Evolutionary conservation across 2,888 invertebrate species (phyloP).

Genomic region (Scaptomyza tumidula): DNA sequence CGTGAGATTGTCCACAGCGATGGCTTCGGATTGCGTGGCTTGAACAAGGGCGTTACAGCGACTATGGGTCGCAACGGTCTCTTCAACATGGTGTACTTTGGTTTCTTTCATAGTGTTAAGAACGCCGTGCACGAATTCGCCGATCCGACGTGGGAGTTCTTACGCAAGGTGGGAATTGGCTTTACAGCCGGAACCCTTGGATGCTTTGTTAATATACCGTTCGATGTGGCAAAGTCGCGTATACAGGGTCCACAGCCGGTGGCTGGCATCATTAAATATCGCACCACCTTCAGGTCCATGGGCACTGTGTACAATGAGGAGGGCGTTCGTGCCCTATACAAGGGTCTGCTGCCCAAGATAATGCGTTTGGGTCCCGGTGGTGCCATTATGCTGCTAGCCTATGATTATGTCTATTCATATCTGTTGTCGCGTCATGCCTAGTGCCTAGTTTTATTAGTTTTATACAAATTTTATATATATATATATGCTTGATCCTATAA

Average conservation of each 20-base stretch:
- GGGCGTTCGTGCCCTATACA: slow-evolving; percentile 95
- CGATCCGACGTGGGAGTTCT: slow-evolving; percentile 89
- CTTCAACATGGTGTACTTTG: slow-evolving; percentile 97
- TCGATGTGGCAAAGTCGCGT: slow-evolving; percentile 97
- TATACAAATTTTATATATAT: neutral
- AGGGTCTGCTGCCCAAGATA: slow-evolving; percentile 95
- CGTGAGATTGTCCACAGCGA: slow-evolving; percentile 90
- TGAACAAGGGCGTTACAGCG: slow-evolving; percentile 95
- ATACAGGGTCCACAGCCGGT: slow-evolving; percentile 96
- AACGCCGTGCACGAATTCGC: slow-evolving; percentile 88
- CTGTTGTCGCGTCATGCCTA: slow-evolving; percentile 82
- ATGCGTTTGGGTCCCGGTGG: slow-evolving; percentile 96
- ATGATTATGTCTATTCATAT: slow-evolving; percentile 93
- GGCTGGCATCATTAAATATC: slow-evolving; percentile 90
- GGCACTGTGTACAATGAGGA: slow-evolving; percentile 92
- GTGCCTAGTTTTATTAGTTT: neutral
- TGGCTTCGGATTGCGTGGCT: slow-evolving; percentile 92
- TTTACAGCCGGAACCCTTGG: slow-evolving; percentile 94
- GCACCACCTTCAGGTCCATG: slow-evolving; percentile 90
- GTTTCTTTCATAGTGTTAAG: slow-evolving; percentile 97
- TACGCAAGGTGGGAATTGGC: slow-evolving; percentile 92
- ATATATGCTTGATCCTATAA: too few species aligned
- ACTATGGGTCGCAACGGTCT: slow-evolving; percentile 95
- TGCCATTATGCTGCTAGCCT: slow-evolving; percentile 97
- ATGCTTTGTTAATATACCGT: slow-evolving; percentile 95